A percentile compares a stretch with the other conserved stretches of the same genome.
Conservation (phyloP, 2,113 vertebrate genomes). For the Eptesicus fuscus region DNA sequence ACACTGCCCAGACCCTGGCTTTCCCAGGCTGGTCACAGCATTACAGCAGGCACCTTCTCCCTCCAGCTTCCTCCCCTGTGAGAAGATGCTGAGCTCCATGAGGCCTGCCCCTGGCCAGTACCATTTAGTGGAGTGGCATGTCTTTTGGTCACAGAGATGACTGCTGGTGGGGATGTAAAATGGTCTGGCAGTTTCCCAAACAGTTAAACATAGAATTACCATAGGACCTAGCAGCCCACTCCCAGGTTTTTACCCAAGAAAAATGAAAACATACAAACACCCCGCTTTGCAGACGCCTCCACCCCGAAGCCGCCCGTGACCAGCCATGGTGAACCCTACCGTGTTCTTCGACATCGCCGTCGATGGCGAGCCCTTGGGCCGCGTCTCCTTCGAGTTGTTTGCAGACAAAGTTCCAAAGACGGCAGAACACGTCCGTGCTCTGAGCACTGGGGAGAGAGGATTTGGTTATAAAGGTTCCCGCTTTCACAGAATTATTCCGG, state of each 20-base stretch:
- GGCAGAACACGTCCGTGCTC: no score
- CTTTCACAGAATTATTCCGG: no score
- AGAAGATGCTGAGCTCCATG: background rate
- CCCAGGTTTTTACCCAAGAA: background rate
- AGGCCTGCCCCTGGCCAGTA: no score
- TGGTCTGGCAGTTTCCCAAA: background rate
- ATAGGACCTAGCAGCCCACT: background rate
- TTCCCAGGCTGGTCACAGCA: background rate
- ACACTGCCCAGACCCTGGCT: background rate
- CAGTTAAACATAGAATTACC: background rate
- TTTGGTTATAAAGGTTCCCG: no score
- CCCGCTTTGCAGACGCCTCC: no score
- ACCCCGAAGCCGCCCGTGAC: no score
- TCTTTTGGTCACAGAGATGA: background rate
- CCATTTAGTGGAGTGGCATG: fast-evolving
- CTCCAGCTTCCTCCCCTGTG: fast-evolving
- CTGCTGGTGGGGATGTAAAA: background rate
- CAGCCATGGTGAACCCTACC: no score
- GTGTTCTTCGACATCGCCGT: no score
- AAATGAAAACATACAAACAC: background rate
- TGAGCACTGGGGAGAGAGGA: no score
- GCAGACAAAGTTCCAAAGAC: no score
- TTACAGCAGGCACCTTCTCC: background rate
- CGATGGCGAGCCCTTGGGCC: no score
- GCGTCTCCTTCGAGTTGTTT: no score